A percentile compares a stretch with the other conserved stretches of the same genome.
These are phyloP conservation scores for Tigriopus japonicus DNA, from an alignment of 1,140 invertebrate genomes.

Conservation along the genomic window DNA sequence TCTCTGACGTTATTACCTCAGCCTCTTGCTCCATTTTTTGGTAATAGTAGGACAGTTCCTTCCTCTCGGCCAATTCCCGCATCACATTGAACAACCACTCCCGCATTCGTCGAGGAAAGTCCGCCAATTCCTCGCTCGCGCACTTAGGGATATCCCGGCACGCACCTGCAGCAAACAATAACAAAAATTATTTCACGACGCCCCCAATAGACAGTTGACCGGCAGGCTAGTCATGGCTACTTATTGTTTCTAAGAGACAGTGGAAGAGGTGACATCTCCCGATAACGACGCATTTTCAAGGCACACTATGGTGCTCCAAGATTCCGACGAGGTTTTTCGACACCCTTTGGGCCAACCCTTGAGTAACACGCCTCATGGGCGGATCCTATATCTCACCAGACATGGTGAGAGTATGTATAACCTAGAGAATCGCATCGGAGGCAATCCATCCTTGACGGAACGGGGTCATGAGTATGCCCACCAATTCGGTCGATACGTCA, in stretches of 20 bases:
- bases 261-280: no score
- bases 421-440: constrained; percentile 77
- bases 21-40: constrained; percentile 68
- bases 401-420: constrained; percentile 95
- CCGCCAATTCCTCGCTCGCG: constrained; percentile 57
- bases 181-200: no score
- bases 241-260: no score
- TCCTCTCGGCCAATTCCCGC: constrained; percentile 73
- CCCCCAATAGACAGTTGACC: no score
- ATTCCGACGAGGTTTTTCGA: no score
- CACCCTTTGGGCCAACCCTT: no score
- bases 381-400: constrained; percentile 89
- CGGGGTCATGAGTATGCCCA: constrained; percentile 63
- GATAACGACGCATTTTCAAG: no score
- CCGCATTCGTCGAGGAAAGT: constrained; percentile 80
- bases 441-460: constrained; percentile 70
- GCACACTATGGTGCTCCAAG: no score
- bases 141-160: constrained; percentile 61
- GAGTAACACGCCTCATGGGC: constrained; percentile 16
- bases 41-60: constrained; percentile 64
- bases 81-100: constrained; percentile 94
- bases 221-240: no score
- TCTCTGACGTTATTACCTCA: constrained; percentile 30
- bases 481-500: constrained; percentile 63
- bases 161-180: constrained; percentile 28